Evolutionary conservation across 64 coral and sea anemone species (phyloP).

Genomic region (Pocillopora verrucosa): DNA sequence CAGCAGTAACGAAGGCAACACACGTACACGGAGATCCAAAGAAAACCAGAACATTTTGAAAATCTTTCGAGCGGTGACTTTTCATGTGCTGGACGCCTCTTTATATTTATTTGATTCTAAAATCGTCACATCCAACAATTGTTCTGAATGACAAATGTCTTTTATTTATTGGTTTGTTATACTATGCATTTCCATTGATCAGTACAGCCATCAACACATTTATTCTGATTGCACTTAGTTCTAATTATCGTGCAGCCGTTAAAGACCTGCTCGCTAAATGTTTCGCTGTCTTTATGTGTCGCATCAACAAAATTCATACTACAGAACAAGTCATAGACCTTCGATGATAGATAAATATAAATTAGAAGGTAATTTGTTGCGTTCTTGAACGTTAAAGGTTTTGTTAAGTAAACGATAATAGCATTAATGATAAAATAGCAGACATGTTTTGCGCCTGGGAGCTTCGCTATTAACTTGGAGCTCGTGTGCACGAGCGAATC

Average conservation of each 20-base stretch:
- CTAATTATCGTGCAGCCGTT: slow-evolving; percentile 7
- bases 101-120: not conserved
- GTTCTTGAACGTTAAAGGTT: no score
- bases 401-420: no score
- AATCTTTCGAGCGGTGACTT: not conserved
- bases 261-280: not conserved
- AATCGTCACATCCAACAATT: not conserved
- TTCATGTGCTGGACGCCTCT: slow-evolving; percentile 12
- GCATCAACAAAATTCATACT: no score
- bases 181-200: slow-evolving; percentile 1
- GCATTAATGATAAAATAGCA: no score
- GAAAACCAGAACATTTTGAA: slow-evolving; percentile 1
- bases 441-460: no score
- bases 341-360: no score
- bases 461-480: no score
- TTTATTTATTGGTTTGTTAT: not conserved
- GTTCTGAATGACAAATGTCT: slow-evolving; percentile 11
- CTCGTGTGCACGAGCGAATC: no score
- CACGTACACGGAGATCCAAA: not conserved
- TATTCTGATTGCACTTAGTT: not conserved
- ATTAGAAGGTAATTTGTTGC: no score
- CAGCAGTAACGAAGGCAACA: no score
- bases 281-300: not conserved
- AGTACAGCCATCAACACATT: slow-evolving; percentile 14
- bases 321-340: no score